phyloP scores from a whole-genome alignment of 2,888 invertebrate genomes.

The Eumerus sabulonum region DNA sequence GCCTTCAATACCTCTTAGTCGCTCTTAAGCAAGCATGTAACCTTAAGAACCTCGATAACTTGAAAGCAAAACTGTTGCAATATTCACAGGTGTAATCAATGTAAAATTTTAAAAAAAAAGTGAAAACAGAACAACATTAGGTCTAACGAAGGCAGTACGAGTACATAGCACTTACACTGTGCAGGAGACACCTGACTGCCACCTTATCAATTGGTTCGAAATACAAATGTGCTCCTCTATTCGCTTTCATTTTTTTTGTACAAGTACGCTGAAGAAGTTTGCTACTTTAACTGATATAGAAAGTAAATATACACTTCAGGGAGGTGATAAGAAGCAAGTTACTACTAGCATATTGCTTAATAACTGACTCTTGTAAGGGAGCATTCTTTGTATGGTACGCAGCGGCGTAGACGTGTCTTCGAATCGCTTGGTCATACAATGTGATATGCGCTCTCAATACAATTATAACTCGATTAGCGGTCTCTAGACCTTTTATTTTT shows the following conservation, averaged over 20 bases:
- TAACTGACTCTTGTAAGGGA: conserved; percentile 44
- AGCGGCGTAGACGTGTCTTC: conserved; percentile 27
- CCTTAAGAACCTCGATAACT: too few species aligned
- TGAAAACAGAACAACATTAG: conserved; percentile 5
- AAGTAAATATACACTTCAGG: conserved; percentile 54
- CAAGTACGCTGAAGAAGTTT: conserved; percentile 40
- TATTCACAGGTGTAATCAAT: conserved; percentile 26
- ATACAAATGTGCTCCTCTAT: conserved; percentile 49
- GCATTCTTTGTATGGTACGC: conserved; percentile 46
- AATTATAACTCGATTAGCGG: conserved; percentile 1
- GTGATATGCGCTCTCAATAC: conserved; percentile 17
- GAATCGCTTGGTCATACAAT: neutral
- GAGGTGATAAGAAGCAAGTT: conserved; percentile 53
- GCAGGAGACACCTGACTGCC: conserved; percentile 43
- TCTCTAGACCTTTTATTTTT: neutral
- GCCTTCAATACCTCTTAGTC: too few species aligned
- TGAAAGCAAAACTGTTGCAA: too few species aligned
- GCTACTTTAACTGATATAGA: conserved; percentile 63
- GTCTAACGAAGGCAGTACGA: conserved; percentile 1
- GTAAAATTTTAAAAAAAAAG: conserved; percentile 23
- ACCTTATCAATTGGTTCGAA: conserved; percentile 53
- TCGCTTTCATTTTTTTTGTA: conserved; percentile 25
- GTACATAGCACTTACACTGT: conserved; percentile 26
- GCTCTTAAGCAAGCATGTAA: too few species aligned
- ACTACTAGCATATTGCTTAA: conserved; percentile 43